Evolutionary conservation across 2,888 invertebrate genomes (phyloP), one percentile per base, ranked within the genome.

Genomic region (Cistogaster globosa): DNA sequence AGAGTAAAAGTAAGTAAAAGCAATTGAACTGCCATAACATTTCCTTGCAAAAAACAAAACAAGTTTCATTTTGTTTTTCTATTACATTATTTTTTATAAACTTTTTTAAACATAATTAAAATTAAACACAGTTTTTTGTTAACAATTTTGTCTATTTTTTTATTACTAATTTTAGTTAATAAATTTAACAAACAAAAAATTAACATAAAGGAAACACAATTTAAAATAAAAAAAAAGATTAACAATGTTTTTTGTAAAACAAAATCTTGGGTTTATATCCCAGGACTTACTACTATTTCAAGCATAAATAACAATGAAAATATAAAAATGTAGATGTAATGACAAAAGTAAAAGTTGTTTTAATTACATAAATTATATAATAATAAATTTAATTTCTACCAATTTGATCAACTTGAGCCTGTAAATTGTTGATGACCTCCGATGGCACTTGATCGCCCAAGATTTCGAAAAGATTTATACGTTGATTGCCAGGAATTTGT

Each of bases 341-440:
- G 57, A 57, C 42, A 38, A 20, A 53, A 5, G 51, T 14, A 2
- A 32, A 45, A 22, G 18, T 16, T 20, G 16, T 60, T 32, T 42
- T 20, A 32, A 32, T 38, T 68, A 18, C 58, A 53, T 53, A 51
- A 67, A 42, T 53, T 32, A 51, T 57, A 51, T 48, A 16, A 51
- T 48, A 16, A 42, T 42, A 65, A 84, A 76, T 53, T 74, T 93
- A 95, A 90, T 95, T 94, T 88, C 94, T 94, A 88, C 97, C 97
- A 89, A 97, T 95, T 93, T 96, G 95, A 92, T 97, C 97, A 89
- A 97, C 96, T 93, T 97, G 97, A 75, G 95, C 93, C 92, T 97
- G 97, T 85, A 97, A 94, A 93, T 97, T 97, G 94, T 96, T 96
- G 91, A 97, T 96, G 53, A 97, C 97, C 93, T 97, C 97, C 62